A percentile compares a stretch with the other conserved stretches of the same genome.
phyloP scores from a whole-genome alignment of 2,888 invertebrate species.

The Mesoligia furuncula region DNA sequence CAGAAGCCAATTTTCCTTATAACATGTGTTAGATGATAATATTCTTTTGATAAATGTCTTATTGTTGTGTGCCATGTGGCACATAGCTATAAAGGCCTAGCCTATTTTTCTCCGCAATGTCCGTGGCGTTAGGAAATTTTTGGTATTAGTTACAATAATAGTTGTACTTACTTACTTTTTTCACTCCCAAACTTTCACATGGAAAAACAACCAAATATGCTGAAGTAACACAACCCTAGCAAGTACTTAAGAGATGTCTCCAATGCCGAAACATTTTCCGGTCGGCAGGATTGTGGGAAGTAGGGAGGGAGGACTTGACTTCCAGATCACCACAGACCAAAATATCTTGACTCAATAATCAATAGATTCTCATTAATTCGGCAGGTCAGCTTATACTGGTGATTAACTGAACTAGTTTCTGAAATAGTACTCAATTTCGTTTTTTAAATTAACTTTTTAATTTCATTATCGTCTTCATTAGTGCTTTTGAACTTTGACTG shows the following conservation, averaged over 20 bases:
- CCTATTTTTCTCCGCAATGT: background rate
- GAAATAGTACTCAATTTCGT: conserved; percentile 33
- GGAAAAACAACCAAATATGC: background rate
- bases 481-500: conserved; percentile 1
- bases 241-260: conserved; percentile 39
- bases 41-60: conserved; percentile 46
- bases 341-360: conserved; percentile 5
- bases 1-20: conserved; percentile 34
- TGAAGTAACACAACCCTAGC: conserved; percentile 37
- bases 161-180: background rate
- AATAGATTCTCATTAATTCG: background rate
- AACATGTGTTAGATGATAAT: conserved; percentile 35
- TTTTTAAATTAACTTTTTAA: conserved; percentile 23
- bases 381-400: conserved; percentile 32
- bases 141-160: background rate
- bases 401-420: conserved; percentile 36
- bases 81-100: background rate
- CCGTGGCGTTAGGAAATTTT: background rate
- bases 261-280: conserved; percentile 52
- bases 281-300: conserved; percentile 12
- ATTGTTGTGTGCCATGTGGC: conserved; percentile 14
- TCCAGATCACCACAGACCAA: conserved; percentile 17
- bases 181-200: background rate
- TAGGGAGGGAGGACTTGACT: conserved; percentile 16
- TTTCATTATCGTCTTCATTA: conserved; percentile 9